These are phyloP conservation scores for Latheticus oryzae DNA, from an alignment of 2,888 invertebrate genomes.

Conservation along the genomic window DNA sequence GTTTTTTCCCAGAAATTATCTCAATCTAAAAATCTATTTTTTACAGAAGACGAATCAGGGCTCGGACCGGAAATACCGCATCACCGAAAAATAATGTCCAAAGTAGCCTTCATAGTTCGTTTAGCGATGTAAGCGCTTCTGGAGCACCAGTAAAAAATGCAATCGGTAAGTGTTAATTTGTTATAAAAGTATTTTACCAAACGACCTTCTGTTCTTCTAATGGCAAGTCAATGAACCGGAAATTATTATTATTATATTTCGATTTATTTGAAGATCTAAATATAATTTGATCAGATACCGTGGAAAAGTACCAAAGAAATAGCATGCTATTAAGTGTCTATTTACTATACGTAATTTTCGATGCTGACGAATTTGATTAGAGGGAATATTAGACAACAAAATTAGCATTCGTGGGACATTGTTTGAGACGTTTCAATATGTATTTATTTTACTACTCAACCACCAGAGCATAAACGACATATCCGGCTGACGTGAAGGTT, in stretches of 20 bases:
- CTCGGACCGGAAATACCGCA: constrained; percentile 69
- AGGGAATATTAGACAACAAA: constrained; percentile 3
- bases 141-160: constrained; percentile 52
- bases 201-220: constrained; percentile 9
- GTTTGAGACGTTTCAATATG: constrained; percentile 15
- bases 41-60: constrained; percentile 67
- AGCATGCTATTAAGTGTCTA: background rate
- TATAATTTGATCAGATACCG: too few relatives aligned
- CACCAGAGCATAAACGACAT: constrained; percentile 21
- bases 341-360: background rate
- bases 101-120: constrained; percentile 76
- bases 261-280: too few relatives aligned
- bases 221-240: constrained; percentile 26
- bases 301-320: too few relatives aligned
- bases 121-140: constrained; percentile 76
- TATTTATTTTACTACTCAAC: constrained; percentile 26
- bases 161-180: constrained; percentile 46
- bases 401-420: constrained; percentile 13
- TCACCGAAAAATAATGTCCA: constrained; percentile 63
- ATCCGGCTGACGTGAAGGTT: constrained; percentile 28
- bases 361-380: background rate
- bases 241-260: constrained; percentile 8
- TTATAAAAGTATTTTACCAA: too few relatives aligned
- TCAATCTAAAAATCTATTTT: constrained; percentile 27
- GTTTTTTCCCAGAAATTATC: constrained; percentile 40